phyloP scores from a whole-genome alignment of 2,113 vertebrate genomes.

The Coturnix japonica region DNA sequence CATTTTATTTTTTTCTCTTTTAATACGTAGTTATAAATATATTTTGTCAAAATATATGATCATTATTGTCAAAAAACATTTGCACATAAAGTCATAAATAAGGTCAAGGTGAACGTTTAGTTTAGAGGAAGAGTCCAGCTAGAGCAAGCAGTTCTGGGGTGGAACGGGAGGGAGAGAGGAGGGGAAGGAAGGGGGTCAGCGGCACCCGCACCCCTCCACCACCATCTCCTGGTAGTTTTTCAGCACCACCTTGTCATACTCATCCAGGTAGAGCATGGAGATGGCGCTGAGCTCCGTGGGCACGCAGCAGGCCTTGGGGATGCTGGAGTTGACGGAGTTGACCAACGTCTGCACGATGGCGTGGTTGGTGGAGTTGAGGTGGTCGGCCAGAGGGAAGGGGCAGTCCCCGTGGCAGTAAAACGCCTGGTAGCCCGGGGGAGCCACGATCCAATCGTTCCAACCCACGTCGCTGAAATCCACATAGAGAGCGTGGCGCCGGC shows the following conservation, averaged over 20 bases:
- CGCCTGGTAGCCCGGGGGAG: slow-evolving; percentile 95
- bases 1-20: slow-evolving; percentile 91
- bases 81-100: slow-evolving; percentile 99
- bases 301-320: slow-evolving; percentile 97
- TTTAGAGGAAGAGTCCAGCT: slow-evolving; percentile 66
- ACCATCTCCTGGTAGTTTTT: slow-evolving; percentile 99
- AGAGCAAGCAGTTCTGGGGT: slow-evolving; percentile 58
- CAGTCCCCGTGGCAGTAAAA: slow-evolving; percentile 99
- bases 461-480: slow-evolving; percentile 98
- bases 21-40: slow-evolving; percentile 99
- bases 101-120: slow-evolving; percentile 87
- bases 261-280: slow-evolving; percentile 98
- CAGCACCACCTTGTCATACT: slow-evolving; percentile 98
- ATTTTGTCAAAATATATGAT: slow-evolving; percentile 99
- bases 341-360: slow-evolving; percentile 99
- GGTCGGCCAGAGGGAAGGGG: slow-evolving; percentile 96
- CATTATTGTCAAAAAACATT: slow-evolving; percentile 96
- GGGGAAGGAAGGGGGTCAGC: slow-evolving; percentile 74
- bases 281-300: slow-evolving; percentile 99
- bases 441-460: slow-evolving; percentile 99
- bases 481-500: slow-evolving; percentile 92
- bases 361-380: slow-evolving; percentile 98
- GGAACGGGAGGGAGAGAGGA: slow-evolving; percentile 15
- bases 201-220: slow-evolving; percentile 97
- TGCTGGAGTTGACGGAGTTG: slow-evolving; percentile 97